phyloP scores from a whole-genome alignment of 2,888 invertebrate genomes.

The Helicoverpa assulta region DNA sequence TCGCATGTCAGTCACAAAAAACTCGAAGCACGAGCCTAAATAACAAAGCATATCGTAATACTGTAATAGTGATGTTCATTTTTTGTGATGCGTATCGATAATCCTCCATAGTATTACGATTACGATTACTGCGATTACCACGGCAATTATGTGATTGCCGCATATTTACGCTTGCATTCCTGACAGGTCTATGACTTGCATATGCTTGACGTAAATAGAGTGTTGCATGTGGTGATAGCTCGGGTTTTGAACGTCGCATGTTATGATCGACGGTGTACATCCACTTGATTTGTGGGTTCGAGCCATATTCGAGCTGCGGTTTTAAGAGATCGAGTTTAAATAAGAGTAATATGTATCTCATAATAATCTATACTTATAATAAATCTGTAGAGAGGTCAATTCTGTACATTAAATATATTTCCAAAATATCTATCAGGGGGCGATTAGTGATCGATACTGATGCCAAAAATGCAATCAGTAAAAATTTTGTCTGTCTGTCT shows the following conservation, averaged over 20 bases:
- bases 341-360: neutral
- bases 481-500: no score
- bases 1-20: constrained; percentile 6
- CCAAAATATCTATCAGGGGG: no score
- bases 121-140: constrained; percentile 29
- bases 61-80: constrained; percentile 13
- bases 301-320: constrained; percentile 38
- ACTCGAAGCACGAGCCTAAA: constrained; percentile 5
- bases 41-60: constrained; percentile 16
- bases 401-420: no score
- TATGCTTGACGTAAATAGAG: constrained; percentile 34
- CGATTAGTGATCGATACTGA: no score
- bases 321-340: neutral
- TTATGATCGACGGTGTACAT: neutral
- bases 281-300: constrained; percentile 31
- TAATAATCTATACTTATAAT: no score
- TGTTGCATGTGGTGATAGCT: constrained; percentile 34
- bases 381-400: no score
- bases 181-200: constrained; percentile 54
- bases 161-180: constrained; percentile 53
- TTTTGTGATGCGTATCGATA: constrained; percentile 45
- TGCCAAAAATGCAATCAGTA: no score
- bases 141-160: constrained; percentile 38
- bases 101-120: constrained; percentile 35
- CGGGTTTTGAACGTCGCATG: constrained; percentile 20